Percentiles rank a stretch among this genome's conserved stretches.
Conservation (phyloP, 2,113 vertebrate species). For the Phrynosoma blainvillii region DNA sequence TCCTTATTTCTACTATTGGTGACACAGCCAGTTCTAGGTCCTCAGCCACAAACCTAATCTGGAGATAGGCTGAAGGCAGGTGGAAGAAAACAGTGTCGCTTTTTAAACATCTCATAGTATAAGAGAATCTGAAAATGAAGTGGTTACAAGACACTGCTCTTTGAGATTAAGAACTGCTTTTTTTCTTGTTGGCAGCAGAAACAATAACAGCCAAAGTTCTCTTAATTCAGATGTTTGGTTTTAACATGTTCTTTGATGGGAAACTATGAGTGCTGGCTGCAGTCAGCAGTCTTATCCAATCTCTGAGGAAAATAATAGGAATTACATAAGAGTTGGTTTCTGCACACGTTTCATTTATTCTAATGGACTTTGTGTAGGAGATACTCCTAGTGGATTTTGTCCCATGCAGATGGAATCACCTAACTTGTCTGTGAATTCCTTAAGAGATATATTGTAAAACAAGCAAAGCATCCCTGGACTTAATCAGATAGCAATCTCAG, state of each 20-base stretch:
- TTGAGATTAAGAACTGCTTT: too few relatives aligned
- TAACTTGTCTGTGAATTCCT: background rate
- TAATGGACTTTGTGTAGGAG: background rate
- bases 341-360: background rate
- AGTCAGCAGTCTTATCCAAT: background rate
- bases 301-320: background rate
- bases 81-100: too few relatives aligned
- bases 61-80: too few relatives aligned
- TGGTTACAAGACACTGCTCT: too few relatives aligned
- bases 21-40: too few relatives aligned
- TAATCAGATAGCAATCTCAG: background rate
- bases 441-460: background rate
- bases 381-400: background rate
- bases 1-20: too few relatives aligned
- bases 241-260: background rate
- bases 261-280: background rate
- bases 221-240: background rate
- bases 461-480: background rate
- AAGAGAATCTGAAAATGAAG: too few relatives aligned
- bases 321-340: background rate
- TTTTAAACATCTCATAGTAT: too few relatives aligned
- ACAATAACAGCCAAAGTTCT: too few relatives aligned
- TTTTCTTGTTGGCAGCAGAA: background rate
- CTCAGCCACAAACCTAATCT: too few relatives aligned
- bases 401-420: background rate